Percentiles rank a stretch among this genome's conserved stretches.
Conservation (phyloP, 1,140 invertebrate species). For the Habropoda laboriosa region DNA sequence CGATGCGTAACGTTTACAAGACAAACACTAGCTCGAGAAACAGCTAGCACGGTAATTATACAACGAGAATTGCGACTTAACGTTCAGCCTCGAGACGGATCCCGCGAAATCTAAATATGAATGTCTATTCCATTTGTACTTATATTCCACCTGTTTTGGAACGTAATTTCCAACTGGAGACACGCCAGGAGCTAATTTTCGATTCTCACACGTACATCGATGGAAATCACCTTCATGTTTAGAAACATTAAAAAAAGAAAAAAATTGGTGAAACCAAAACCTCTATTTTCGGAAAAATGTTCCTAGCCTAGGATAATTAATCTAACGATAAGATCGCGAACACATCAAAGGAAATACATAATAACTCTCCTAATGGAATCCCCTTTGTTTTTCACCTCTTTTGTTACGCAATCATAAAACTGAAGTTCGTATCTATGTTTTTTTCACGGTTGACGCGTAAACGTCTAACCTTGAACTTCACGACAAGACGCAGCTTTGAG, state of each 20-base stretch:
- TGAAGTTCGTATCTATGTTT: neutral
- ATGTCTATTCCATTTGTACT: too few relatives aligned
- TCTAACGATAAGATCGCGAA: too few relatives aligned
- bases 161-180: neutral
- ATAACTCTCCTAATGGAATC: too few relatives aligned
- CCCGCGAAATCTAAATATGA: slow-evolving; percentile 13
- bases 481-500: neutral
- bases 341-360: too few relatives aligned
- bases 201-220: neutral
- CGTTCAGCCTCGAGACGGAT: neutral
- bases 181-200: neutral
- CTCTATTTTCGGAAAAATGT: too few relatives aligned
- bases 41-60: slow-evolving; percentile 9
- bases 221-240: neutral
- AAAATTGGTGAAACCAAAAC: too few relatives aligned
- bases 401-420: neutral
- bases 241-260: too few relatives aligned
- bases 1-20: neutral
- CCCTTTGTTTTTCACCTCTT: neutral
- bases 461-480: neutral
- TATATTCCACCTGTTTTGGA: neutral
- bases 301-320: too few relatives aligned
- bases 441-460: neutral
- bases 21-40: neutral
- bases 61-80: slow-evolving; percentile 24